Evolutionary conservation across 2,888 invertebrate genomes (phyloP), one percentile per base, ranked within the genome.

Genomic region (Euspilapteryx auroguttella): DNA sequence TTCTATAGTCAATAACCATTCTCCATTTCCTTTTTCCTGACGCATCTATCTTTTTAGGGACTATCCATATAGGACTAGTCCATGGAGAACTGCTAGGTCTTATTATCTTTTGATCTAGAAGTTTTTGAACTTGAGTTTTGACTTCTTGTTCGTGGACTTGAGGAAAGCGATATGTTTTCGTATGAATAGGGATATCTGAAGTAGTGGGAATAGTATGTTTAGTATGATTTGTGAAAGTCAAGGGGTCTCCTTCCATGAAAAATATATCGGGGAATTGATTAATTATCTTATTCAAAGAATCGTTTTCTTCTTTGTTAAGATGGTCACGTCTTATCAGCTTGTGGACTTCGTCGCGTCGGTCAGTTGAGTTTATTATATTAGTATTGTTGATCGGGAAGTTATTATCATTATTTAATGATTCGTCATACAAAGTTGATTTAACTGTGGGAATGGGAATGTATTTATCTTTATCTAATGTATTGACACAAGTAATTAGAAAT

Each of bases 161-260:
- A 10, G 49, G 49, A 22, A 42, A 45, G 27, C 48, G 27, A 29
- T 49, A 49, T 2, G 41, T 37, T 34, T 46, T 48, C 4, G 39
- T 35, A 25, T 44, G 32, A 12, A 49, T 38, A 7, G 49, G 48
- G 9, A 23, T 29, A 4, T 42, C 36, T n/a, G 35, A 31, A n/a
- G 36, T 43, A 1, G 44, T 44, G 10, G 30, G 29, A 23, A 50
- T 50, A 12, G 17, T 11, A 31, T 45, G 47, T 30, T 37, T 41
- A 1, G 38, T 35, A 7, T 39, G 34, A 33, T 39, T 43, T 3
- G 41, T 47, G 23, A 36, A 37, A 22, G 42, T 38, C 17, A 47
- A 32, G 2, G 28, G 13, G 5, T 40, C 36, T 4, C 34, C 37
- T 33, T 40, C 38, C 1, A 33, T 27, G 14, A 34, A 37, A 21